Evolutionary conservation across 2,888 invertebrate genomes (phyloP).

Genomic region (Mantis religiosa): DNA sequence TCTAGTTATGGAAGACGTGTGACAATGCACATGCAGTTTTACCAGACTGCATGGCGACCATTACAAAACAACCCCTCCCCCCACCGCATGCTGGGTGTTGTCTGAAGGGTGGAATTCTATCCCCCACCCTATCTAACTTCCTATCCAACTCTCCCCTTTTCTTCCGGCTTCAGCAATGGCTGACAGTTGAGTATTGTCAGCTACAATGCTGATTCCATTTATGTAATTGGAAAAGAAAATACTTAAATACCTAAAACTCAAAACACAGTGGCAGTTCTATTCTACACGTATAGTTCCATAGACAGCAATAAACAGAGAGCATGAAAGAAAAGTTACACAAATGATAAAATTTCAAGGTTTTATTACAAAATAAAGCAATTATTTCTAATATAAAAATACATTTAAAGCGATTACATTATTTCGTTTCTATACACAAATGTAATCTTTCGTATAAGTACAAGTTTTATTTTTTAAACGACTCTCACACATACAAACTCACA

Average conservation of each 20-base stretch:
- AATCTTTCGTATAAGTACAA: background rate
- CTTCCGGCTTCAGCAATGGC: background rate
- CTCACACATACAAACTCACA: too few species aligned
- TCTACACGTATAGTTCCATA: background rate
- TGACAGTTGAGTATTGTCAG: background rate
- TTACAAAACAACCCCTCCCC: background rate
- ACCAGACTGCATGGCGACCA: background rate
- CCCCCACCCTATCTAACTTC: background rate
- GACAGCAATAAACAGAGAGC: background rate
- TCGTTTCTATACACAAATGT: background rate
- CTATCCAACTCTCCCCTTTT: background rate
- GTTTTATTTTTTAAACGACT: background rate
- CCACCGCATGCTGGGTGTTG: background rate
- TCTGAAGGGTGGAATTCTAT: background rate
- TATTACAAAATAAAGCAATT: background rate
- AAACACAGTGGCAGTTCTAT: too few species aligned
- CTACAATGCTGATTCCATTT: background rate
- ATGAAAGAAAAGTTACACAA: background rate
- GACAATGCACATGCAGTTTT: background rate
- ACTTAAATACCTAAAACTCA: too few species aligned
- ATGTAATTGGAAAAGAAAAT: too few species aligned
- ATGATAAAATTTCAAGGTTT: background rate
- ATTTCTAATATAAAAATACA: background rate
- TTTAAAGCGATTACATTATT: background rate
- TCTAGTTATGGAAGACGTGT: too few species aligned